These are phyloP conservation scores for Xyrichtys novacula DNA, from an alignment of 2,797 vertebrate genomes.

Conservation along the genomic window DNA sequence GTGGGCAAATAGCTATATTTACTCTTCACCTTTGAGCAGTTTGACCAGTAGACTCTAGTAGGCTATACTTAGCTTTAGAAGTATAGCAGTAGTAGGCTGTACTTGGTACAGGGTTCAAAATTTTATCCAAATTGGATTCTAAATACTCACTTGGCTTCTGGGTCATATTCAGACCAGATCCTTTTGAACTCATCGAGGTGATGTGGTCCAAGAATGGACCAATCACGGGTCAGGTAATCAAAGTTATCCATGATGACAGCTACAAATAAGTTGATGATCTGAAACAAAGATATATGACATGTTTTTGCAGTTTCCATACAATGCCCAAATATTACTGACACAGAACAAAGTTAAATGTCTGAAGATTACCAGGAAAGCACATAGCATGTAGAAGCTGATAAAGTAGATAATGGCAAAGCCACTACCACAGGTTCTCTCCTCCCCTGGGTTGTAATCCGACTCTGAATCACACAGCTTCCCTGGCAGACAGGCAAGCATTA, in stretches of 20 bases:
- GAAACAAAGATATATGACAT: conserved; percentile 47
- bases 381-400: conserved; percentile 99
- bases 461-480: conserved; percentile 95
- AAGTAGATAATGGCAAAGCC: conserved; percentile 97
- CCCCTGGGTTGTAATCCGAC: conserved; percentile 92
- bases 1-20: no score
- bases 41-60: no score
- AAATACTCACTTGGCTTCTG: conserved; percentile 95
- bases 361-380: conserved; percentile 93
- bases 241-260: conserved; percentile 99
- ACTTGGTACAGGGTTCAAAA: no score
- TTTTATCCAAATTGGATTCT: not conserved
- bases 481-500: conserved; percentile 96
- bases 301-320: not conserved
- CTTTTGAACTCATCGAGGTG: conserved; percentile 99
- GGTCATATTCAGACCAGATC: conserved; percentile 99
- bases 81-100: no score
- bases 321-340: not conserved
- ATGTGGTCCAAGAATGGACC: conserved; percentile 98
- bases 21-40: no score
- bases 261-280: conserved; percentile 99
- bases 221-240: conserved; percentile 98
- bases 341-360: not conserved
- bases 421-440: conserved; percentile 94
- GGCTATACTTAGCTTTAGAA: no score